Evolutionary conservation across 2,797 vertebrate genomes (phyloP), one percentile per base, ranked within the genome.

Genomic region (Babyrousa celebensis): DNA sequence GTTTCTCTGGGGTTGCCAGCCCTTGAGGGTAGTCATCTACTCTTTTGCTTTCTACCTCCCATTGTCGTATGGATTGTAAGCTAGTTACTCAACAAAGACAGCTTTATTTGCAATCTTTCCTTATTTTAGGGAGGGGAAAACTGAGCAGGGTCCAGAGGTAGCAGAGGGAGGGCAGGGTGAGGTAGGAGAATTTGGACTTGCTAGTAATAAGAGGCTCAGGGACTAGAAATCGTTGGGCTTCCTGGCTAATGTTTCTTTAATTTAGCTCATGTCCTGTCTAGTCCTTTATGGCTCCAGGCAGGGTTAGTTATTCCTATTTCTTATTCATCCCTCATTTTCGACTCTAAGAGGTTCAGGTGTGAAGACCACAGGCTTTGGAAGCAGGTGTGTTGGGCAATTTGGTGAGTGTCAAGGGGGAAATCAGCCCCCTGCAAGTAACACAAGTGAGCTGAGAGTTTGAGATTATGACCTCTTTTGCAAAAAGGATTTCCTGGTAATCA

Each of bases 361-460:
- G 72, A 68, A 72, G 80, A 83, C 25, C 54, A 71, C 77, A 52
- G 63, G 89, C 54, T 18, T 67, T 88, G 84, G 58, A 90, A 94
- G 58, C 77, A 97, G 91, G 77, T 97, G 87, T 94, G 32, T 75
- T 94, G 94, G 92, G 80, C 54, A 95, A 68, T 71, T 88, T 58
- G 56, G 40, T 56, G 85, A 90, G 84, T n/a, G 17, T 84, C 25
- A 54, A 92, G 80, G 32, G 48, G 29, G 29, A 89, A 91, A 97
- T 97, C 80, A 88, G 74, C 89, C 89, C 71, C 96, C 84, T 65
- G 85, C 67, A 79, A 91, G 72, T 68, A 58, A 36, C 20, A 89
- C 52, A 70, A 95, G 11, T 95, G 71, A 85, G 75, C 75, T 84
- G 75, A 96, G 43, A 70, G 29, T 84, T 89, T 85, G 86, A 54